phyloP scores from a whole-genome alignment of 2,113 vertebrate genomes.

The Pleuronectes platessa region DNA sequence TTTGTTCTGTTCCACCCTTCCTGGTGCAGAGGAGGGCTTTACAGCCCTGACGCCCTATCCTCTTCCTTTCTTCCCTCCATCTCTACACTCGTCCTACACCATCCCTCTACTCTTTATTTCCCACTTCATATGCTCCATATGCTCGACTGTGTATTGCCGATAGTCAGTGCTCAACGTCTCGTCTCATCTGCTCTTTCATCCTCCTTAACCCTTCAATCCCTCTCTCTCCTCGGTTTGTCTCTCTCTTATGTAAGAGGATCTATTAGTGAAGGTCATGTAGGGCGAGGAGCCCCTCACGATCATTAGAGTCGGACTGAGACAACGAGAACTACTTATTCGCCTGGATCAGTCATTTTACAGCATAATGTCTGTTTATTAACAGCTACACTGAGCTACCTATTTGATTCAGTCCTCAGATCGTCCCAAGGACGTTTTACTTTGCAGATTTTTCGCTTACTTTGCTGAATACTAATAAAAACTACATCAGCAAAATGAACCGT shows the following conservation, averaged over 20 bases:
- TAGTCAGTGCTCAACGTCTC: not conserved
- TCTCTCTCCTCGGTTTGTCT: not conserved
- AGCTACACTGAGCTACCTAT: not conserved
- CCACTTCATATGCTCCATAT: not conserved
- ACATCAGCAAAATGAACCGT: not conserved
- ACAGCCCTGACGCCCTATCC: not conserved
- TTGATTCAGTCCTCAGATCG: not conserved
- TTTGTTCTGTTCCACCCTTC: constrained; percentile 1
- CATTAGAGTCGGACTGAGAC: not conserved
- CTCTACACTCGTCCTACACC: not conserved
- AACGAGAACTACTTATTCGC: not conserved
- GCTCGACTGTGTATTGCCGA: constrained; percentile 2
- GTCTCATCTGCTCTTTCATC: constrained; percentile 26
- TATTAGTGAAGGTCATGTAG: constrained; percentile 57
- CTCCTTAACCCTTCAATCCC: constrained; percentile 51
- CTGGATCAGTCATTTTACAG: not conserved
- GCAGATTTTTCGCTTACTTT: not conserved
- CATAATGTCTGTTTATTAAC: not conserved
- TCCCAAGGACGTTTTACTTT: not conserved
- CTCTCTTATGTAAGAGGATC: constrained; percentile 67
- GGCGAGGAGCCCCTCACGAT: not conserved
- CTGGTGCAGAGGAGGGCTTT: constrained; percentile 38
- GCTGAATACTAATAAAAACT: not conserved
- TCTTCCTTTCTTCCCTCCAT: not conserved
- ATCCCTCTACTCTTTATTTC: not conserved